phyloP scores from a whole-genome alignment of 2,797 vertebrate genomes.

The Macrochelys suwanniensis region DNA sequence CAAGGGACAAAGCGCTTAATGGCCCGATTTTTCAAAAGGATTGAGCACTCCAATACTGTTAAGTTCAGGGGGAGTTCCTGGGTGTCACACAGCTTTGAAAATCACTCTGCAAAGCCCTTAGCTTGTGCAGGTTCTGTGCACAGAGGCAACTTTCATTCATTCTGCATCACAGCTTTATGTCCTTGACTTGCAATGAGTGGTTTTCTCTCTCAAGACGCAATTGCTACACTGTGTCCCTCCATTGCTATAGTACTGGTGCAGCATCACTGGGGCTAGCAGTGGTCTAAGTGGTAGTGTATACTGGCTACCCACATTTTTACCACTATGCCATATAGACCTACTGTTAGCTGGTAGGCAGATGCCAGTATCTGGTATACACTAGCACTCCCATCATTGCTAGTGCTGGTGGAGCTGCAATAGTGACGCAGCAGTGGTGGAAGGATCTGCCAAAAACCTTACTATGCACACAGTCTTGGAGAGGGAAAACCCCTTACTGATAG shows the following conservation, averaged over 20 bases:
- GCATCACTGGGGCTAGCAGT: not conserved
- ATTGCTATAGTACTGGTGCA: not conserved
- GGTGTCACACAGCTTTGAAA: not conserved
- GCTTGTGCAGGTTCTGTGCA: not conserved
- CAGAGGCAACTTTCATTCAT: not conserved
- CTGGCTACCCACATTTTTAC: not conserved
- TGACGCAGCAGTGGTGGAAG: not conserved
- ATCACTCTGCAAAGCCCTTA: not conserved
- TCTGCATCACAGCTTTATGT: not conserved
- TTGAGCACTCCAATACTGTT: not conserved
- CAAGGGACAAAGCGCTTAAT: not conserved
- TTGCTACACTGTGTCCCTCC: not conserved
- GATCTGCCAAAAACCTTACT: not conserved
- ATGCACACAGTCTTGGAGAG: not conserved
- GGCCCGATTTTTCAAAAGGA: not conserved
- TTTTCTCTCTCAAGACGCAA: not conserved
- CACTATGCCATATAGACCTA: not conserved
- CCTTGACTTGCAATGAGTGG: not conserved
- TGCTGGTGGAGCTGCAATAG: not conserved
- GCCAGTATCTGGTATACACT: not conserved
- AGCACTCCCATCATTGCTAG: not conserved
- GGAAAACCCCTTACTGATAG: not conserved
- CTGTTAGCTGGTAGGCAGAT: not conserved
- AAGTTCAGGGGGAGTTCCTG: not conserved
- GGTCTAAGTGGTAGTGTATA: not conserved